Evolutionary conservation across 2,797 vertebrate species (phyloP).

Genomic region (Cichlasoma orientale): DNA sequence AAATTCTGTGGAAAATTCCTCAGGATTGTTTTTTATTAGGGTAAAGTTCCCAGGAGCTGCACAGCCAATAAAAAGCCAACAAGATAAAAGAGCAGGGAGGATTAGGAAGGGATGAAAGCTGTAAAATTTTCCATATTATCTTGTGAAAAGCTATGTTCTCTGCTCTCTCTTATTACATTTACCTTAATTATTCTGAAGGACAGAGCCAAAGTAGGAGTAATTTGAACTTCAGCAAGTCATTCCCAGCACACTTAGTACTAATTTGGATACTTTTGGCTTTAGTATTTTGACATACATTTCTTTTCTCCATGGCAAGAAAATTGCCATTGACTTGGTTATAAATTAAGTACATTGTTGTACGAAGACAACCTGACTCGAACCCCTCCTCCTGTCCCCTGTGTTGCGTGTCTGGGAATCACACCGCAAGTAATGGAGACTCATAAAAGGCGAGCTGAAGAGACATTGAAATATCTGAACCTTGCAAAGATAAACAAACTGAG

Average conservation of each 20-base stretch:
- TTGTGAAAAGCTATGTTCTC: conserved; percentile 82
- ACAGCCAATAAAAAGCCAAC: conserved; percentile 85
- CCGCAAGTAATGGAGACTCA: conserved; percentile 77
- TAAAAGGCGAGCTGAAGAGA: conserved; percentile 82
- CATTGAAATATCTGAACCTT: conserved; percentile 83
- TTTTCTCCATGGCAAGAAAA: conserved; percentile 47
- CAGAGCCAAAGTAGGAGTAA: conserved; percentile 57
- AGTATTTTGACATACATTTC: conserved; percentile 55
- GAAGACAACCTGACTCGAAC: conserved; percentile 64
- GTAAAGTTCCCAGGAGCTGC: conserved; percentile 85
- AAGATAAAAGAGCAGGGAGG: conserved; percentile 85
- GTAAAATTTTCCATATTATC: conserved; percentile 87
- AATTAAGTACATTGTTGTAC: conserved; percentile 67
- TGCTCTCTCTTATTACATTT: conserved; percentile 75
- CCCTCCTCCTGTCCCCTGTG: conserved; percentile 40
- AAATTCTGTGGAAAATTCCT: conserved; percentile 84
- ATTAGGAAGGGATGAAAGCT: conserved; percentile 84
- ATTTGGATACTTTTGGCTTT: conserved; percentile 44
- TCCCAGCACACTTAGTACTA: conserved; percentile 29
- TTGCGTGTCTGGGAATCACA: conserved; percentile 79
- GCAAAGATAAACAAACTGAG: conserved; percentile 85
- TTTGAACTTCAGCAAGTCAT: conserved; percentile 63
- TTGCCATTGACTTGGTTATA: conserved; percentile 29
- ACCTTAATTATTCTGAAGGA: conserved; percentile 79
- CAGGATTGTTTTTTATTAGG: conserved; percentile 85